Percentiles rank a stretch among this genome's conserved stretches.
phyloP scores from a whole-genome alignment of 2,888 invertebrate genomes.

The Macrosiphum euphorbiae region DNA sequence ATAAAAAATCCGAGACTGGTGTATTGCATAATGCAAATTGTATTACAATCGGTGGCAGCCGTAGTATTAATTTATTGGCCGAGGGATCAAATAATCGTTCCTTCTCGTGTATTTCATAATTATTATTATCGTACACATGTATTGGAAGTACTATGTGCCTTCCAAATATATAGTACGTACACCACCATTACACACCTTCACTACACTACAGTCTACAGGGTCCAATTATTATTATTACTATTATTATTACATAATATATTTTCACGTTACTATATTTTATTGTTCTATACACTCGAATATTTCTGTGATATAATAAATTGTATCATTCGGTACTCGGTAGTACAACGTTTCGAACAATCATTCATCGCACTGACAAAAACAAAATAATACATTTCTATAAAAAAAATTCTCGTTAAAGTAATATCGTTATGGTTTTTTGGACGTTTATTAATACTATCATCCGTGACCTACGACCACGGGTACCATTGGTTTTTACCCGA shows the following conservation, averaged over 20 bases:
- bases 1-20: not conserved
- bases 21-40: not conserved
- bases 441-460: conserved; percentile 2
- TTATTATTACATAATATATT: conserved; percentile 10
- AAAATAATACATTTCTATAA: conserved; percentile 5
- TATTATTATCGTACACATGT: not conserved
- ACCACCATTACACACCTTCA: not conserved
- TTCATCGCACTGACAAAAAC: not conserved
- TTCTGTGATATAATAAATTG: conserved; percentile 12
- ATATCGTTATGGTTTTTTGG: conserved; percentile 8
- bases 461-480: not conserved
- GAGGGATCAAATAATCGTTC: not conserved
- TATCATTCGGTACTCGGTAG: conserved; percentile 16
- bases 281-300: conserved; percentile 2
- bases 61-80: conserved; percentile 3
- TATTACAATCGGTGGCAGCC: not conserved
- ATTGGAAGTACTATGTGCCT: not conserved
- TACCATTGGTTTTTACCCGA: not conserved
- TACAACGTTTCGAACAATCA: conserved; percentile 9
- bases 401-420: not conserved
- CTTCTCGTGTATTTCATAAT: not conserved
- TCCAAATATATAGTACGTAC: not conserved
- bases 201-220: conserved; percentile 41
- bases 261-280: not conserved
- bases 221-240: conserved; percentile 19